Percentiles rank a stretch among this genome's conserved stretches.
Conservation (phyloP, 1,140 invertebrate species). For the Drosophila carrolli region DNA sequence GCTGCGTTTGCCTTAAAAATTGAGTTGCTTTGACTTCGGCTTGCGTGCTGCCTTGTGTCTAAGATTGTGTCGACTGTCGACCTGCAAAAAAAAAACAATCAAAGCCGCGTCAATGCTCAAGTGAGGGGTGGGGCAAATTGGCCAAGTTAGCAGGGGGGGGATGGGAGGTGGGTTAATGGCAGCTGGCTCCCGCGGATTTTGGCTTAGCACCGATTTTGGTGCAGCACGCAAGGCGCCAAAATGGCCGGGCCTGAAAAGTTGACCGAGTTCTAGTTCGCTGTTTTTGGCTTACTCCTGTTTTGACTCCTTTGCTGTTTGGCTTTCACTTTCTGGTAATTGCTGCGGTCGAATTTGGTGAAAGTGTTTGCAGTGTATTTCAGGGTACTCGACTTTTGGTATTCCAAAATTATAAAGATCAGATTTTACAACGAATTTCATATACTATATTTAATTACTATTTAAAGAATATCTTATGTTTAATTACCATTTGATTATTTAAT, state of each 20-base stretch:
- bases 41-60: conserved; percentile 51
- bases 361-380: conserved; percentile 12
- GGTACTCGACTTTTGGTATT: neutral
- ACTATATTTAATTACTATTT: too few species aligned
- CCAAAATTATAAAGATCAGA: too few species aligned
- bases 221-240: conserved; percentile 56
- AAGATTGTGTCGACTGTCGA: conserved; percentile 13
- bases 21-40: conserved; percentile 40
- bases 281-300: conserved; percentile 16
- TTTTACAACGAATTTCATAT: too few species aligned
- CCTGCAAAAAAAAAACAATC: conserved; percentile 46
- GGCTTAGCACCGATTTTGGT: conserved; percentile 28
- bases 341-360: conserved; percentile 23
- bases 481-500: too few species aligned
- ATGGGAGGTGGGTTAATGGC: conserved; percentile 22
- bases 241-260: conserved; percentile 40
- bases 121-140: conserved; percentile 14
- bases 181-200: conserved; percentile 6
- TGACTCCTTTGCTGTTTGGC: conserved; percentile 13
- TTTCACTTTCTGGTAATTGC: conserved; percentile 52
- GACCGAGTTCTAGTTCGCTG: conserved; percentile 52
- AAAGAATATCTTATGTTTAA: too few species aligned
- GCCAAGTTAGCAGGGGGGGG: neutral
- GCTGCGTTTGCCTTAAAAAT: conserved; percentile 34
- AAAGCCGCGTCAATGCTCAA: conserved; percentile 42